Base-by-base conservation (phyloP, 2,113 vertebrate genomes). In the Protobothrops flavoviridis region DNA sequence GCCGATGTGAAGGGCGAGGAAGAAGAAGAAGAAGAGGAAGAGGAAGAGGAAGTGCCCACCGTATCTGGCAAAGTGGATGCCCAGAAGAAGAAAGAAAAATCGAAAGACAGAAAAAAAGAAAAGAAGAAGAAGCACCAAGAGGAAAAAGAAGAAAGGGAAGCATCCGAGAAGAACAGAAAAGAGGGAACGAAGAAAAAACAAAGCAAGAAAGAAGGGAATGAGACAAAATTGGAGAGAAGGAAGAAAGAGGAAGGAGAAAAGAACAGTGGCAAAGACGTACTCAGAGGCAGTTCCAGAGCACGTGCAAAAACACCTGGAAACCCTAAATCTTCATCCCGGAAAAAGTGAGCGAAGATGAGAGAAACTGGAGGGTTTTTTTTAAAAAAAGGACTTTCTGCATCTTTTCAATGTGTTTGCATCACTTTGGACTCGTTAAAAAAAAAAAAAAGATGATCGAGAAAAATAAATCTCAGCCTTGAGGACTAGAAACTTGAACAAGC, bases 21-120 rank as follows among this genome's bases (percentile, higher is more conserved):
- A 15, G 24, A 15, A 3, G 88, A 17, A 69, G 96, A 93, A 69
- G 96, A 87, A 95, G 96, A 93, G 94, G 96, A 86, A 94, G 97
- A 45, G 4, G 45, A 43, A 3, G 43, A 43, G 45, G 45, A 97
- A 4, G 52, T 97, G 48, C 93, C 97, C 7, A 95, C 95, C 0
- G 95, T 96, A 0, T 96, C 96, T 0, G 94, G 94, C n/a, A 94
- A 95, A 93, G 95, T 95, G 21, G 96, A 95, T 45, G 91, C 95
- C 12, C 88, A 92, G 48, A 94, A 93, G 2, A 97, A 94, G 56
- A 96, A 96, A 90, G 95, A 95, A 0, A 93, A 45, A 12, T 55
- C 91, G 59, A 96, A 95, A 39, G 85, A 0, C 2, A 93, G 92
- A 88, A 95, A 94, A 91, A 94, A 94, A 92, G 94, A 95, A 57